phyloP scores from a whole-genome alignment of 2,113 vertebrate genomes.

The Protobothrops flavoviridis region DNA sequence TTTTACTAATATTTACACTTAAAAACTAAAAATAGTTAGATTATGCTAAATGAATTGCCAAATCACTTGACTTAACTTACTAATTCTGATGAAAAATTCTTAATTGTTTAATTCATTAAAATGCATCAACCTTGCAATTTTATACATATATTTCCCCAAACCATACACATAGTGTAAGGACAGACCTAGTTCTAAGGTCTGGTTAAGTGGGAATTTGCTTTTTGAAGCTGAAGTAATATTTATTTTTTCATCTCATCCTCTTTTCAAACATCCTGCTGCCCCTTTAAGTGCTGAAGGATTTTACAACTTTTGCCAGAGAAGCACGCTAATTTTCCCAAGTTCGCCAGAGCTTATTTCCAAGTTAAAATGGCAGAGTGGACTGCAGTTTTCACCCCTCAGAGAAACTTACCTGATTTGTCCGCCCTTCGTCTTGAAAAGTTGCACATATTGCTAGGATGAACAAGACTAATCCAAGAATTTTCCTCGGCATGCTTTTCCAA shows the following conservation, averaged over 20 bases:
- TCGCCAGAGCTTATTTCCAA: neutral
- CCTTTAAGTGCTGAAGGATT: neutral
- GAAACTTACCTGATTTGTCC: conserved; percentile 56
- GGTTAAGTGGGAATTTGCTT: neutral
- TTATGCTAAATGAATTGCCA: neutral
- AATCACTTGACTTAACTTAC: neutral
- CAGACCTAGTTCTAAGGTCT: neutral
- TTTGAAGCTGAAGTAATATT: neutral
- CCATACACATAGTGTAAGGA: neutral
- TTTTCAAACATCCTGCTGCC: neutral
- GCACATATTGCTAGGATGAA: conserved; percentile 51
- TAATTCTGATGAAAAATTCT: neutral
- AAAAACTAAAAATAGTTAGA: neutral
- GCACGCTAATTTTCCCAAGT: neutral
- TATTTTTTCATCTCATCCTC: fast-evolving
- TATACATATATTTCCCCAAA: neutral
- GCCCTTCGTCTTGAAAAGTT: conserved; percentile 45
- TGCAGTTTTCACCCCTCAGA: neutral
- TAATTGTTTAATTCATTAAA: neutral
- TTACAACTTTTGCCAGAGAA: neutral
- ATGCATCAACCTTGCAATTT: neutral
- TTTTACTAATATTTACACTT: neutral
- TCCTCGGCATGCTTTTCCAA: conserved; percentile 56
- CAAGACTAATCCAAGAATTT: conserved; percentile 56
- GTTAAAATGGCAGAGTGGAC: neutral